phyloP scores from a whole-genome alignment of 2,113 vertebrate species.

The Solenodon paradoxus region DNA sequence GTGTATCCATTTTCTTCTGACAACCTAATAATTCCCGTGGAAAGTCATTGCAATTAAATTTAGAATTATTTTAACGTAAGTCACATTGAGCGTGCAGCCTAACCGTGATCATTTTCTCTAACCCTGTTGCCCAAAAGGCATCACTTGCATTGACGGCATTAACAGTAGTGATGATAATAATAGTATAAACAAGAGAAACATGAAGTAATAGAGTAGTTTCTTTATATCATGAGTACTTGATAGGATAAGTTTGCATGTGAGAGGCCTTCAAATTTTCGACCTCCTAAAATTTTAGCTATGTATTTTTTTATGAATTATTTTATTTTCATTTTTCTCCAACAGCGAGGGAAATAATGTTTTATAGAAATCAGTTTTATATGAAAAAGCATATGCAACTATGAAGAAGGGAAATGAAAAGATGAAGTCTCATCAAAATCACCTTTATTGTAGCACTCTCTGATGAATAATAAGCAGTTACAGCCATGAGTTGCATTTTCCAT shows the following conservation, averaged over 20 bases:
- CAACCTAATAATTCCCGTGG: neutral
- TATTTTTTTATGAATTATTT: neutral
- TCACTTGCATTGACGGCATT: neutral
- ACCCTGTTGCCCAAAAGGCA: neutral
- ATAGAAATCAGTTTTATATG: neutral
- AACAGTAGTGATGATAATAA: neutral
- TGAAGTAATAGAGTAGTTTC: neutral
- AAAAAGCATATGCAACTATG: neutral
- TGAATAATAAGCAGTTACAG: too few species aligned
- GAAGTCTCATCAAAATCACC: neutral
- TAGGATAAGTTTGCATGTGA: neutral
- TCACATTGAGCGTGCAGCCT: neutral
- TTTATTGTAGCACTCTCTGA: neutral
- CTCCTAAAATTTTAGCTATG: neutral
- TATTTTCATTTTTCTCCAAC: neutral
- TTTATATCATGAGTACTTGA: neutral
- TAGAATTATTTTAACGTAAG: conserved; percentile 7
- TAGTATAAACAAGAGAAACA: neutral
- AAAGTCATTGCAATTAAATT: conserved; percentile 12
- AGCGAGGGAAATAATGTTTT: neutral
- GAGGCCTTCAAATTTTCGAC: neutral
- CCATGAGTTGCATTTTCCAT: neutral
- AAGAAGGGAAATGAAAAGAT: neutral
- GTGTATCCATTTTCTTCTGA: neutral
- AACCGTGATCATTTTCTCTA: conserved; percentile 11